Evolutionary conservation across 2,888 invertebrate genomes (phyloP), one percentile per base, ranked within the genome.

Genomic region (Cantharis nigra): DNA sequence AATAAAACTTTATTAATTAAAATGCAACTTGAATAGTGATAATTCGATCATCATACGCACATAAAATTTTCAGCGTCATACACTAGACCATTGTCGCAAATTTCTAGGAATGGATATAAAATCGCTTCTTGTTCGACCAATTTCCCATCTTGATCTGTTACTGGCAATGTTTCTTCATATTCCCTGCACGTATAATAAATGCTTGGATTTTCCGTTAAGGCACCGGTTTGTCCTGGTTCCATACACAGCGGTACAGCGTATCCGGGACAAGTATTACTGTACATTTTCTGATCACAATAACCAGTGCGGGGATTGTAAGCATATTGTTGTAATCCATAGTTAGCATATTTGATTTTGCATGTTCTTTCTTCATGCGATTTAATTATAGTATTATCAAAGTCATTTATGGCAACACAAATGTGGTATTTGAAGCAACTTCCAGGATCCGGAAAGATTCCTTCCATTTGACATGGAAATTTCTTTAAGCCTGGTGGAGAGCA

Each of bases 131-230:
- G 14, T 16, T 11, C 23, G n/a, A 10, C 3, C 3, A 3, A 10
- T 9, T 11, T 11, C 9, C 26, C 9, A 26, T 7, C 9, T 26
- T 7, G 0, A 9, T 26, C 26, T 1, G 26, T 26, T 26, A 26
- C 7, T 26, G 26, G 9, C 9, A 26, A 9, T n/a, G 13, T 13
- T 23, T 20, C 13, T 33, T 13, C 65, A 16, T 75, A 65, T 14
- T 26, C 64, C 14, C 23, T 65, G 18, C 81, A 81, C 10, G 79
- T 78, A 62, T 77, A 81, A 74, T 78, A 81, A 16, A 80, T 76
- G n/a, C 71, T 74, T 2, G 78, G 76, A 69, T 76, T 76, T 28
- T 69, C 69, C 4, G 9, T 10, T 3, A 78, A n/a, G 10, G 73
- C 71, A 0, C 69, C 78, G 3, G 26, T 65, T 70, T 79, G 74